These are phyloP conservation scores for Pleuronectes platessa DNA, from an alignment of 2,113 vertebrate species.

Conservation along the genomic window DNA sequence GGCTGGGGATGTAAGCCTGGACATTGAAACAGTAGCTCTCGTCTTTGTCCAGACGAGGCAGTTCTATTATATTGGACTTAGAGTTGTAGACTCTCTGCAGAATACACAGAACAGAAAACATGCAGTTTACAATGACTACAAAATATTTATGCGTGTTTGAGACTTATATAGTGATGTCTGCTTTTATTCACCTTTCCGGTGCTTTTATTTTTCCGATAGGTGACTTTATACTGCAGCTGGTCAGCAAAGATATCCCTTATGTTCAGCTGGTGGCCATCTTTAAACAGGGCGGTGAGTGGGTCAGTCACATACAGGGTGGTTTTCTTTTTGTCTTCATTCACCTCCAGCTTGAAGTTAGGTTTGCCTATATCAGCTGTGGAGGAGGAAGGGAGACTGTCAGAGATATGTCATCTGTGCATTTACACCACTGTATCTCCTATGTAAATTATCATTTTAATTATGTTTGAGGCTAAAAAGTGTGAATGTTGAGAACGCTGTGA, in stretches of 20 bases:
- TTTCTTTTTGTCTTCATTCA: constrained; percentile 65
- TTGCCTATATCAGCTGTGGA: constrained; percentile 85
- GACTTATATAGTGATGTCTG: neutral
- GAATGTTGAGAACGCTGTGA: too few relatives aligned
- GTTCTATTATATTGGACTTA: constrained; percentile 71
- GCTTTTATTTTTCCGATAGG: constrained; percentile 87
- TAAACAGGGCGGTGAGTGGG: constrained; percentile 77
- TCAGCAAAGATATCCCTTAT: constrained; percentile 87
- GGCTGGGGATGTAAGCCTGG: constrained; percentile 81
- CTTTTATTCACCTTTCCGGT: constrained; percentile 87
- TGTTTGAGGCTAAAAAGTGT: neutral
- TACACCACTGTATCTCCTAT: neutral
- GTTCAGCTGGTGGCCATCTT: constrained; percentile 72
- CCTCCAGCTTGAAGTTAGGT: constrained; percentile 80
- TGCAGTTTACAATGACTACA: neutral
- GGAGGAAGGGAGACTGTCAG: neutral
- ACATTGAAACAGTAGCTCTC: constrained; percentile 89
- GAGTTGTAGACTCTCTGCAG: constrained; percentile 83
- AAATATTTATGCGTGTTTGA: neutral
- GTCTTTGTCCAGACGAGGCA: constrained; percentile 79
- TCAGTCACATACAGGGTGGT: constrained; percentile 83
- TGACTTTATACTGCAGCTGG: constrained; percentile 85
- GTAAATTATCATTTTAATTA: neutral
- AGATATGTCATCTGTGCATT: neutral
- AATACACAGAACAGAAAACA: neutral